These are phyloP conservation scores for Patella caerulea DNA, from an alignment of 2,888 invertebrate genomes.

Conservation along the genomic window DNA sequence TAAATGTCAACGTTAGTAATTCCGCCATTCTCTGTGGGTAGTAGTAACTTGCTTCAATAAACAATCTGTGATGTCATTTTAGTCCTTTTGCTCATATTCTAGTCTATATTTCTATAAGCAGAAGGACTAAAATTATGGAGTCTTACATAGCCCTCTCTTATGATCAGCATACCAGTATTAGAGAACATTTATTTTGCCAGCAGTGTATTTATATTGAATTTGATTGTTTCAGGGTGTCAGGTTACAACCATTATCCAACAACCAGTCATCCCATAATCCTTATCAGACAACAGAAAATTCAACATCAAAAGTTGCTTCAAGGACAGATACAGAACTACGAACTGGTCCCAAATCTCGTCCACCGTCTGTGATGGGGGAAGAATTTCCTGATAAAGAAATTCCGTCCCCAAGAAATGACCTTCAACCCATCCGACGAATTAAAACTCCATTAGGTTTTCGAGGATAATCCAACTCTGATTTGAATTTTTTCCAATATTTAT, in stretches of 20 bases:
- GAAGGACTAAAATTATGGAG: no score
- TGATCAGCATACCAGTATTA: no score
- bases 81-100: no score
- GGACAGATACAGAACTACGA: constrained; percentile 12
- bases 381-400: constrained; percentile 16
- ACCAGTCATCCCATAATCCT: constrained; percentile 13
- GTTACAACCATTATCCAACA: constrained; percentile 44
- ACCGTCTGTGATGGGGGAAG: constrained; percentile 24
- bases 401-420: constrained; percentile 30
- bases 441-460: not conserved
- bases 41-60: no score
- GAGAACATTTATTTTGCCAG: no score
- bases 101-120: no score
- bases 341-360: constrained; percentile 19
- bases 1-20: no score
- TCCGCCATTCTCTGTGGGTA: no score
- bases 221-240: constrained; percentile 42
- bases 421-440: constrained; percentile 21
- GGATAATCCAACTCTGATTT: no score
- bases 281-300: not conserved
- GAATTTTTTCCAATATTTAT: no score
- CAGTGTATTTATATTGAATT: not conserved
- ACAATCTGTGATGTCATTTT: no score
- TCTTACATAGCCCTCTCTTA: no score
- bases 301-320: constrained; percentile 18